Evolutionary conservation across 2,888 invertebrate genomes (phyloP).

Genomic region (Sphaeridia pumilis): DNA sequence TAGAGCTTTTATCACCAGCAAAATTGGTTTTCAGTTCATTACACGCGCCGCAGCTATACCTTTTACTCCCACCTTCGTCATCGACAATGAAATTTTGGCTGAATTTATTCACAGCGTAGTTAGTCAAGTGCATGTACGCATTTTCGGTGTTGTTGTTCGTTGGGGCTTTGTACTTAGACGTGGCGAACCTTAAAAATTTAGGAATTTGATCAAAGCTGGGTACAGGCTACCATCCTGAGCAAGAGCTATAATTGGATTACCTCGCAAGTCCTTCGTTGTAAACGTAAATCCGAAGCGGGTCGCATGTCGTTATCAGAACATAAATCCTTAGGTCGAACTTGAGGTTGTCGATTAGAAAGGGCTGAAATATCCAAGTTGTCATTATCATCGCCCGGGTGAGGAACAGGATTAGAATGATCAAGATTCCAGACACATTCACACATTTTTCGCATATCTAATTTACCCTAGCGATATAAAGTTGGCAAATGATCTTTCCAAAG

Average conservation of each 20-base stretch:
- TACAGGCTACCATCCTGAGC: neutral
- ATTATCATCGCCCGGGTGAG: neutral
- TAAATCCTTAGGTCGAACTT: conserved; percentile 87
- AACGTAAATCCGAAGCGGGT: conserved; percentile 76
- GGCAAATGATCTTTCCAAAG: conserved; percentile 71
- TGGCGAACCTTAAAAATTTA: conserved; percentile 62
- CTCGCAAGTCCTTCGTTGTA: conserved; percentile 83
- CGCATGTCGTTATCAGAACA: conserved; percentile 76
- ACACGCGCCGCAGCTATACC: conserved; percentile 43
- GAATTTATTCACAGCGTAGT: conserved; percentile 85
- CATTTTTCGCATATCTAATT: conserved; percentile 9
- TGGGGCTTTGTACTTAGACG: conserved; percentile 74
- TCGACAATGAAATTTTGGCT: conserved; percentile 74
- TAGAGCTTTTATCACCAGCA: neutral
- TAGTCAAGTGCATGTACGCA: conserved; percentile 87
- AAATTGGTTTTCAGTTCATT: neutral
- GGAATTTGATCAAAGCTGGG: neutral
- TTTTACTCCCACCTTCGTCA: conserved; percentile 76
- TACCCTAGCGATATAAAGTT: conserved; percentile 59
- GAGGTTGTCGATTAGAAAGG: conserved; percentile 77
- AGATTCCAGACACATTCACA: neutral
- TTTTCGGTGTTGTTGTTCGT: conserved; percentile 68
- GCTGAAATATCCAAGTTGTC: conserved; percentile 44
- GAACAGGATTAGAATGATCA: neutral
- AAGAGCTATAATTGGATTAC: conserved; percentile 38